Conservation (phyloP, 1,140 invertebrate species). For the Leptestheria dahalacensis region DNA sequence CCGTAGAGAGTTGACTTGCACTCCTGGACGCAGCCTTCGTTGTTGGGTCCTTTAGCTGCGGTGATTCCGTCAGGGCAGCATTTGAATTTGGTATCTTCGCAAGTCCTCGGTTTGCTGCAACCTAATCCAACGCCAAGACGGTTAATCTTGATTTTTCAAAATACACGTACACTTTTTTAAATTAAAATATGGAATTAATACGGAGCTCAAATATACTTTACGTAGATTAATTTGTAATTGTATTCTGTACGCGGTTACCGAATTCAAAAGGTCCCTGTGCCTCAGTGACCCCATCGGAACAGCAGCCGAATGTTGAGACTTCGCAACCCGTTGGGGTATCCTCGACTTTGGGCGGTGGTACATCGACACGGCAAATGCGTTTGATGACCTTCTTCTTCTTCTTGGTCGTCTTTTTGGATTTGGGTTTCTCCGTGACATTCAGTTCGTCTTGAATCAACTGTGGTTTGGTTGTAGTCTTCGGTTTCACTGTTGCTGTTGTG, state of each 20-base stretch:
- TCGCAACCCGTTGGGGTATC: conserved; percentile 38
- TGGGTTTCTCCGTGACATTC: neutral
- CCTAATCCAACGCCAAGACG: too few species aligned
- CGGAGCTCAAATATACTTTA: too few species aligned
- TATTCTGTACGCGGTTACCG: neutral
- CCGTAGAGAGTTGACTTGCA: conserved; percentile 66
- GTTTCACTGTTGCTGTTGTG: conserved; percentile 7
- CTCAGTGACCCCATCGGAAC: conserved; percentile 68
- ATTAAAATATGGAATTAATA: too few species aligned
- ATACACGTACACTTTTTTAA: too few species aligned
- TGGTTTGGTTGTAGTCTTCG: neutral
- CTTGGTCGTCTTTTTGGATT: conserved; percentile 3
- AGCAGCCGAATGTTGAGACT: conserved; percentile 66
- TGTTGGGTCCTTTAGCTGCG: conserved; percentile 52
- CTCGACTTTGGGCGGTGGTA: neutral
- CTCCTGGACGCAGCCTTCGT: conserved; percentile 56
- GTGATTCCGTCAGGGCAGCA: conserved; percentile 80
- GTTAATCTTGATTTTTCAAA: neutral
- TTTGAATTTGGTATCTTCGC: conserved; percentile 56
- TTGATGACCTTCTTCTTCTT: conserved; percentile 13
- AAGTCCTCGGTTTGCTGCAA: conserved; percentile 29
- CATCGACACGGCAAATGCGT: conserved; percentile 1
- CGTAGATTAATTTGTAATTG: neutral
- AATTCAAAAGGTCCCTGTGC: conserved; percentile 43
- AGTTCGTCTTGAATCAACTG: neutral